A percentile compares a stretch with the other conserved stretches of the same genome.
Evolutionary conservation across 2,888 invertebrate species (phyloP).

Genomic region (Noctua janthina): DNA sequence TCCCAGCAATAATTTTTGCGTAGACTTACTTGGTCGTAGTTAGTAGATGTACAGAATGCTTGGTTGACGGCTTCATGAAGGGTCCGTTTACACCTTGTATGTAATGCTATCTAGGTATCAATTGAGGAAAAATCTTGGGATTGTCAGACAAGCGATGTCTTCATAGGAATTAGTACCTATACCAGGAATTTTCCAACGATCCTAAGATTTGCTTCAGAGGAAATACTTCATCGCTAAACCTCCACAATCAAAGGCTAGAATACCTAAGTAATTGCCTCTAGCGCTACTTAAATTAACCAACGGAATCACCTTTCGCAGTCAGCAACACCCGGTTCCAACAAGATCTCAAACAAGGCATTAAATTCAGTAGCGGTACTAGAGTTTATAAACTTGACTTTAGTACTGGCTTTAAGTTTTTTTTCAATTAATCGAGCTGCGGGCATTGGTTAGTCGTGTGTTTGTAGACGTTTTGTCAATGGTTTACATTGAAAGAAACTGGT

Average conservation of each 20-base stretch:
- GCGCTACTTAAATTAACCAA: constrained; percentile 27
- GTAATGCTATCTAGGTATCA: neutral
- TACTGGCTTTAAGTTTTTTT: constrained; percentile 1
- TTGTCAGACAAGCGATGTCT: neutral
- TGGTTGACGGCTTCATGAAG: too few relatives aligned
- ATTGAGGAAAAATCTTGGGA: neutral
- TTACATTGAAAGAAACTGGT: neutral
- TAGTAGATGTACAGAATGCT: too few relatives aligned
- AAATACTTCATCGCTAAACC: neutral
- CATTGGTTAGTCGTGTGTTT: neutral
- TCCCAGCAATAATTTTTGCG: too few relatives aligned
- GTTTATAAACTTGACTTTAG: constrained; percentile 27
- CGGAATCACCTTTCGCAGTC: constrained; percentile 18
- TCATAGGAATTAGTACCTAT: neutral
- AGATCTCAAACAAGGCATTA: constrained; percentile 33
- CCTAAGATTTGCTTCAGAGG: neutral
- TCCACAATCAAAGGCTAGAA: constrained; percentile 10
- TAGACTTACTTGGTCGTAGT: too few relatives aligned
- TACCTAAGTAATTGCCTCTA: constrained; percentile 1
- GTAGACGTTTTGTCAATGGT: neutral
- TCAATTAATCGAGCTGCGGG: neutral
- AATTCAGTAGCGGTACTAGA: constrained; percentile 38
- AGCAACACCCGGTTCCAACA: constrained; percentile 22
- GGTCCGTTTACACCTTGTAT: too few relatives aligned
- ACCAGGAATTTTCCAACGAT: neutral